Base-by-base conservation (phyloP, 2,888 invertebrate species). In the Sminthurinus aureus region DNA sequence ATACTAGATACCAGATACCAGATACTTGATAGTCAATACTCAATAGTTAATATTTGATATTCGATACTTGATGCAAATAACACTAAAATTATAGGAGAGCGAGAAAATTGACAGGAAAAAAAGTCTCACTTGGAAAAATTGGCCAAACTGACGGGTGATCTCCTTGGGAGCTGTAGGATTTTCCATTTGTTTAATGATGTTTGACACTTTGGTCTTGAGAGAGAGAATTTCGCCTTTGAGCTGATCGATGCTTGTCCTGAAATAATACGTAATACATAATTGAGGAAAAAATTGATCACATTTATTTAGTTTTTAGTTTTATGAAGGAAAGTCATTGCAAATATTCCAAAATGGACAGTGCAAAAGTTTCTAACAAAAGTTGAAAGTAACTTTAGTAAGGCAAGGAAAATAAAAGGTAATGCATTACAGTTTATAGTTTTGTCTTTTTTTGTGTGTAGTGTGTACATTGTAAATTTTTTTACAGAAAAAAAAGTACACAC, bases 211-310 rank as follows among this genome's bases (percentile, higher is more conserved):
- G 20, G 92, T 91, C 85, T 95, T 95, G 85, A 98, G 91, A 12
- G 95, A 94, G 88, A 93, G 94, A 86, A 97, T 95, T 91, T 98
- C 98, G 89, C 95, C 95, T 89, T 93, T 94, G 38, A 98, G 92
- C 90, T 96, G 96, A 88, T 98, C 98, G 58, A 96, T 94, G 75
- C 97, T 96, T 22, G 96, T 95, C 90, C 96, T 96, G 89, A 50
- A 91, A 90, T 85, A 74, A 85, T 84, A 67, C 2, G 26, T 4
- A 71, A 66, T 24, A 20, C 11, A 67, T n/a, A 20, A 64, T 64
- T 64, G 64, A 64, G 13, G n/a, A 64, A 64, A 69, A 69, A 69
- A 69, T 69, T 69, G 22, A 69, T 58, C 11, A 69, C 67, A n/a
- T 69, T 69, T 69, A n/a, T n/a, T n/a, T n/a, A n/a, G n/a, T 58